Conservation (phyloP, 2,113 vertebrate genomes). For the Cyphomyrus plagiostoma region DNA sequence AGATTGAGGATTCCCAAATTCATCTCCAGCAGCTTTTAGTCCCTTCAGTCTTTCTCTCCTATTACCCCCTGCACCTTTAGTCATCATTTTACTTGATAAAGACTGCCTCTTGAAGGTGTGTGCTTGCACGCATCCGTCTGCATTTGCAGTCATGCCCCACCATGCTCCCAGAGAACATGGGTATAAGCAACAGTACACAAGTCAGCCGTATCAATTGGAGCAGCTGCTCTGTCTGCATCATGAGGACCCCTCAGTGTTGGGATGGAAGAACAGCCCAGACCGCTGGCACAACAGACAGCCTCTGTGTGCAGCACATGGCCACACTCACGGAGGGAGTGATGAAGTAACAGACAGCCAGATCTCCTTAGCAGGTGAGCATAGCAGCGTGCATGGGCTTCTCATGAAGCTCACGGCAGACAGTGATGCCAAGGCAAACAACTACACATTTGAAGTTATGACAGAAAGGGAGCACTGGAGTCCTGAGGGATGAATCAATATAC, state of each 20-base stretch:
- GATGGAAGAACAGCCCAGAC: background rate
- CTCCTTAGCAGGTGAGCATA: background rate
- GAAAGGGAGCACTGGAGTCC: background rate
- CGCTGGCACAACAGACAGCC: background rate
- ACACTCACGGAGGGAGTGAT: background rate
- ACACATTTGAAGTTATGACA: background rate
- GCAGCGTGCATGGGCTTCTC: background rate
- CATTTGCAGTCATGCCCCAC: background rate
- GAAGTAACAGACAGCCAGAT: background rate
- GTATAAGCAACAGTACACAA: background rate
- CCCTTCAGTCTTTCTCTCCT: background rate
- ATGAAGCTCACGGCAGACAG: background rate
- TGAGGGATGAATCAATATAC: background rate
- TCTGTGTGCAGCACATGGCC: background rate
- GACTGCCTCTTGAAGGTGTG: background rate
- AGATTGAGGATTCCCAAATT: background rate
- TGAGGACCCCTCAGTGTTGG: background rate
- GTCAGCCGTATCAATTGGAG: background rate
- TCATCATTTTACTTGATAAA: background rate
- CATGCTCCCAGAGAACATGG: background rate
- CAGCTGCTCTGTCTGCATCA: background rate
- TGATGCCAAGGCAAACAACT: background rate
- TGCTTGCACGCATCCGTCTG: background rate
- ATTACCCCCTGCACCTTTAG: background rate
- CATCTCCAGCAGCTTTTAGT: background rate